These are phyloP conservation scores for Caenorhabditis brenneri DNA, from an alignment of 1,140 invertebrate species.

Conservation along the genomic window DNA sequence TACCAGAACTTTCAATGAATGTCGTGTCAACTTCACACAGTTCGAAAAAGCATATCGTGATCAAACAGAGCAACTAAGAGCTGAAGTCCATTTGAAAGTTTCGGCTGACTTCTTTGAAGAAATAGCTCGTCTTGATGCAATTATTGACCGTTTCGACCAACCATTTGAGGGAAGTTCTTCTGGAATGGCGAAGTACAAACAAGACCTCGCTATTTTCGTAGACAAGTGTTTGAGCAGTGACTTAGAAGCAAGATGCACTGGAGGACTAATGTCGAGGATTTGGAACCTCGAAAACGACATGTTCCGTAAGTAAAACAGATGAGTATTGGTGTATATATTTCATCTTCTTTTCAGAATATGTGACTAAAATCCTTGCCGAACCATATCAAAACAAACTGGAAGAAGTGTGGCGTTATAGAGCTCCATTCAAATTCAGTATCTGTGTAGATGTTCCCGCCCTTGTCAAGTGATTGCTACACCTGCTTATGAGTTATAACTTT, in stretches of 20 bases:
- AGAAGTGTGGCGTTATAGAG: slow-evolving; percentile 76
- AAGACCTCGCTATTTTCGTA: slow-evolving; percentile 71
- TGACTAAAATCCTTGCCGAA: slow-evolving; percentile 51
- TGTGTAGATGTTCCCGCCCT: slow-evolving; percentile 94
- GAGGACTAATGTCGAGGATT: slow-evolving; percentile 66
- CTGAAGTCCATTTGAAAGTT: slow-evolving; percentile 72
- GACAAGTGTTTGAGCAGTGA: slow-evolving; percentile 64
- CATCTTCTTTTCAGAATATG: slow-evolving; percentile 57
- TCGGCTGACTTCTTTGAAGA: slow-evolving; percentile 93
- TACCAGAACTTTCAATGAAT: slow-evolving; percentile 62
- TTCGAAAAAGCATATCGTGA: slow-evolving; percentile 64
- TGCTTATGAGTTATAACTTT: not conserved
- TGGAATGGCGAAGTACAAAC: slow-evolving; percentile 93
- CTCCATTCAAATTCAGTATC: slow-evolving; percentile 93
- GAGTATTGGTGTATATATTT: too few relatives aligned
- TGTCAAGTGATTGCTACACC: slow-evolving; percentile 76
- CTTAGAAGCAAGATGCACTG: slow-evolving; percentile 67
- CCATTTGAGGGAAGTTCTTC: slow-evolving; percentile 91
- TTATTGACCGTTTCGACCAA: slow-evolving; percentile 92
- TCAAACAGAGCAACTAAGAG: slow-evolving; percentile 63
- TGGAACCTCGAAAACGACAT: slow-evolving; percentile 68
- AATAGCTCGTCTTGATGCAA: slow-evolving; percentile 85
- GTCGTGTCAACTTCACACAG: slow-evolving; percentile 65
- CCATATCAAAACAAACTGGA: slow-evolving; percentile 54
- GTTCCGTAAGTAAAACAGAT: slow-evolving; percentile 59